phyloP scores from a whole-genome alignment of 2,797 vertebrate genomes.

The Enteromius paludinosus region DNA sequence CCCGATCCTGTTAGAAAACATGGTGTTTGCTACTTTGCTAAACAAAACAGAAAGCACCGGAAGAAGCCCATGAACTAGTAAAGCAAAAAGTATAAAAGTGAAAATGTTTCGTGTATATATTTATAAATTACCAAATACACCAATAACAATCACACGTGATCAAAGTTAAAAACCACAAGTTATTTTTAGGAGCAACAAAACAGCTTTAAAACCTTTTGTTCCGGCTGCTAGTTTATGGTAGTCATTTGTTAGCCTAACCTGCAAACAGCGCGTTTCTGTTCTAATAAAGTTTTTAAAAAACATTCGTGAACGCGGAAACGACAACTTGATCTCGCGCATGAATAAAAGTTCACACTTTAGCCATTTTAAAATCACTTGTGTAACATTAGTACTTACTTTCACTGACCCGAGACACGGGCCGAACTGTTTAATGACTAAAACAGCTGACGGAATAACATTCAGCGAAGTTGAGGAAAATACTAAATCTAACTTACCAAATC shows the following conservation, averaged over 20 bases:
- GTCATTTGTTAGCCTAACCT: background rate
- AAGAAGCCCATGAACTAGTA: background rate
- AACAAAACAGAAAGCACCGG: background rate
- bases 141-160: background rate
- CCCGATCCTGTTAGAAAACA: background rate
- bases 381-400: background rate
- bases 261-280: background rate
- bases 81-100: background rate
- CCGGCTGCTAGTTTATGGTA: background rate
- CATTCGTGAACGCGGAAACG: background rate
- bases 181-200: background rate
- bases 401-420: background rate
- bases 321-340: background rate
- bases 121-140: no score
- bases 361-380: background rate
- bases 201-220: background rate
- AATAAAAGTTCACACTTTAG: background rate
- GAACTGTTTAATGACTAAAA: background rate
- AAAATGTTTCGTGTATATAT: background rate
- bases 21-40: background rate
- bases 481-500: constrained; percentile 2
- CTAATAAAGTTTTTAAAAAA: background rate
- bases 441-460: background rate
- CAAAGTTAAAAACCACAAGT: background rate
- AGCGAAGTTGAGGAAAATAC: background rate